Percentiles rank a stretch among this genome's conserved stretches.
phyloP scores from a whole-genome alignment of 1,140 invertebrate species.

The Choristoneura fumiferana region DNA sequence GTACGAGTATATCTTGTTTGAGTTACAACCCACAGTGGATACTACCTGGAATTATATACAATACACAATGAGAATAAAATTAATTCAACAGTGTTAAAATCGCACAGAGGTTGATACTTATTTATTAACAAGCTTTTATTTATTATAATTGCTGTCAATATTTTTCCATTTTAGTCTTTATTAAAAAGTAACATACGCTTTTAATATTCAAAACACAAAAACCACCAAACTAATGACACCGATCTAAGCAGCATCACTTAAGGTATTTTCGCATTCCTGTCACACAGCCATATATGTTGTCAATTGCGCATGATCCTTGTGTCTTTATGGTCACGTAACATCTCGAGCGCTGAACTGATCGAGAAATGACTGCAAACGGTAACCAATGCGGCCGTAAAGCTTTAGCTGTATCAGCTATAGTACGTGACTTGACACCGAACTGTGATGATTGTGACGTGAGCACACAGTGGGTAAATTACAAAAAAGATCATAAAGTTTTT shows the following conservation, averaged over 20 bases:
- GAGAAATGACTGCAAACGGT: slow-evolving; percentile 34
- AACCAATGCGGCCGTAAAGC: slow-evolving; percentile 37
- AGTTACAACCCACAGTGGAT: too few species aligned
- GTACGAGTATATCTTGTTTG: too few species aligned
- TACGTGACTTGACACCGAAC: slow-evolving; percentile 36
- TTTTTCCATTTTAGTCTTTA: slow-evolving; percentile 23
- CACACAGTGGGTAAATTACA: too few species aligned
- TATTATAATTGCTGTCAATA: slow-evolving; percentile 38
- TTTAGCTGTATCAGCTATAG: slow-evolving; percentile 41
- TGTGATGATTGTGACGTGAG: too few species aligned
- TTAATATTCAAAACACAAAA: too few species aligned
- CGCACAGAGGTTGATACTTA: too few species aligned
- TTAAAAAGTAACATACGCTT: too few species aligned
- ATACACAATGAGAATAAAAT: too few species aligned
- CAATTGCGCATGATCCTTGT: slow-evolving; percentile 28
- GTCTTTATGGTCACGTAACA: slow-evolving; percentile 40
- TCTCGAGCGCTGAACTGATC: slow-evolving; percentile 26
- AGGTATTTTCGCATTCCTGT: not conserved
- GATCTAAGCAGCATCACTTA: not conserved
- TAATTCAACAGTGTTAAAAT: too few species aligned
- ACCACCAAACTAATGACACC: not conserved
- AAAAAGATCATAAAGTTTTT: too few species aligned
- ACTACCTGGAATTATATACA: too few species aligned
- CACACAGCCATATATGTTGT: slow-evolving; percentile 46
- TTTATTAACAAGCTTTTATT: too few species aligned